Percentiles rank a stretch among this genome's conserved stretches.
phyloP scores from a whole-genome alignment of 2,888 invertebrate genomes.

The Caenorhabditis sp. region DNA sequence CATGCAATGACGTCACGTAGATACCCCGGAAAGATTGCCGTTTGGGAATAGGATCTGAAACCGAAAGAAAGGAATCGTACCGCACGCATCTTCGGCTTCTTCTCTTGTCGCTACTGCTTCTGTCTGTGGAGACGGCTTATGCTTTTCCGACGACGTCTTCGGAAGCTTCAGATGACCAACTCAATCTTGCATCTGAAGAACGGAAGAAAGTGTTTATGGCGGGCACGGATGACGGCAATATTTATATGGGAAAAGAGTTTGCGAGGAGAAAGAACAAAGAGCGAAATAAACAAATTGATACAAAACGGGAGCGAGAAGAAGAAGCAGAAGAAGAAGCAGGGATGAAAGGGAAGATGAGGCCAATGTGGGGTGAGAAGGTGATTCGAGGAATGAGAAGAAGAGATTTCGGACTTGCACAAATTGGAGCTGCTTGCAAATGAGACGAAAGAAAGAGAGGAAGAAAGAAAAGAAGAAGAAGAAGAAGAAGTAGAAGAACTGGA shows the following conservation, averaged over 20 bases:
- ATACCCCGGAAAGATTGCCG: no score
- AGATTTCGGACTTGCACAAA: neutral
- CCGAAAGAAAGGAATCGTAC: slow-evolving; percentile 13
- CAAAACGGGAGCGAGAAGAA: neutral
- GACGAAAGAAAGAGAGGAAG: neutral
- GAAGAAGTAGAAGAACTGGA: neutral
- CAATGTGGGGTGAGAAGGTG: slow-evolving; percentile 5
- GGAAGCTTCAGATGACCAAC: neutral
- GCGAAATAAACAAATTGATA: slow-evolving; percentile 10
- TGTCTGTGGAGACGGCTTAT: neutral
- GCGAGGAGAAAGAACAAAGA: neutral
- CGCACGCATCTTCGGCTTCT: slow-evolving; percentile 32
- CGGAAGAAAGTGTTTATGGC: neutral
- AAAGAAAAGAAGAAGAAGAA: slow-evolving; percentile 2
- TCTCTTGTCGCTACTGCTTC: neutral
- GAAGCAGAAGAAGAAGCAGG: neutral
- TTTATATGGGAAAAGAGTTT: slow-evolving; percentile 5
- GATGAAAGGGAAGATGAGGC: neutral
- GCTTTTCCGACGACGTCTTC: slow-evolving; percentile 22
- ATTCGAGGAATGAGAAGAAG: no score
- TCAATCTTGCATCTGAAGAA: slow-evolving; percentile 38
- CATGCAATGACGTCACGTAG: neutral
- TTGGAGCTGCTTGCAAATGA: no score
- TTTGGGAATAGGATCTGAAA: neutral
- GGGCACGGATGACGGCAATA: neutral